These are phyloP conservation scores for Anneissia japonica DNA, from an alignment of 35 echinoderm and acorn worm species.

Conservation along the genomic window DNA sequence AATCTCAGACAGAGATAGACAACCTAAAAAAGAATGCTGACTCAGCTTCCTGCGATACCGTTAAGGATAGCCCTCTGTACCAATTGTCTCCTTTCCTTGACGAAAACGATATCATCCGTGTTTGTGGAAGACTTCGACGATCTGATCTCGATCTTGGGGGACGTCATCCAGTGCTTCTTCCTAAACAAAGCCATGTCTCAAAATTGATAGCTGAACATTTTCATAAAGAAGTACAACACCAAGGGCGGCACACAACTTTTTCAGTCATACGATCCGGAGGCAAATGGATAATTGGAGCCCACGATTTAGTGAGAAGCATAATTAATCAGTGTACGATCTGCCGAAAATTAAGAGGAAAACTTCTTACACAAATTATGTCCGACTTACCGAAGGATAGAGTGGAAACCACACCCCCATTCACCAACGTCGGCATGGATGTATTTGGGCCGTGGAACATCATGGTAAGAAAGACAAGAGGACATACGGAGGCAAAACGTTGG, in stretches of 20 bases:
- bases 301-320: conserved; percentile 12
- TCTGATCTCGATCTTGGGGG: background rate
- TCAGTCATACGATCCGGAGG: conserved; percentile 21
- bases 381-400: conserved; percentile 28
- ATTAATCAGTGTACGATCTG: conserved; percentile 26
- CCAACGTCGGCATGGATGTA: conserved; percentile 10
- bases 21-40: background rate
- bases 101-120: conserved; percentile 14
- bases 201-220: conserved; percentile 36
- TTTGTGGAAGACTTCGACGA: conserved; percentile 17
- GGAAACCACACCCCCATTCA: conserved; percentile 23
- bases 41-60: too few relatives aligned
- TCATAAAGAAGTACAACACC: conserved; percentile 36
- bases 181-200: conserved; percentile 23
- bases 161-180: conserved; percentile 28
- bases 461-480: background rate
- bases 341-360: conserved; percentile 2
- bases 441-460: conserved; percentile 24
- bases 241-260: conserved; percentile 9
- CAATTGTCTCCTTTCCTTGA: conserved; percentile 32
- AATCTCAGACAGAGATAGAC: conserved; percentile 6
- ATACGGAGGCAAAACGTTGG: conserved; percentile 1
- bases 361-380: conserved; percentile 21
- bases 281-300: conserved; percentile 34
- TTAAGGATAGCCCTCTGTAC: background rate